Base-by-base conservation (phyloP, 2,888 invertebrate genomes). In the Diaprepes abbreviatus region DNA sequence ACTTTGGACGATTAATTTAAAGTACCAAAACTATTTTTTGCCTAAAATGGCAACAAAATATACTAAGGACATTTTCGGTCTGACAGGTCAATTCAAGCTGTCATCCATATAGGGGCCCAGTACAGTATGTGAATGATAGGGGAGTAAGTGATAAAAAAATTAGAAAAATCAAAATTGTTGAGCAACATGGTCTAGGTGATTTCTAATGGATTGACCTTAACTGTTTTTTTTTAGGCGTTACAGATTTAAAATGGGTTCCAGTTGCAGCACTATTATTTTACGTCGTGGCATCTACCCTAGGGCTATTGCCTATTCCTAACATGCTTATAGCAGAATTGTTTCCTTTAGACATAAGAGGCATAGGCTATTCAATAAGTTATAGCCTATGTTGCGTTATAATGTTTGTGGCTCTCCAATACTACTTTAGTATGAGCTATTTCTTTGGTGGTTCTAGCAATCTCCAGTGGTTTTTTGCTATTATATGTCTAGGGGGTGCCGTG, bases 271-370 rank as follows among this genome's bases (percentile, higher is more conserved):
- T 89, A 2, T 75, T 89, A n/a, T 77, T 88, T 1, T 89, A 88
- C 78, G 89, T 89, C 0, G 85, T 87, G 59, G 85, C 87, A 0
- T 88, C 88, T 7, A 43, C 43, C 85, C 82, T 88, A 35, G 88
- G 89, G 0, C 82, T 89, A 72, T 81, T 89, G 31, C 87, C 87
- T 3, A 87, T 89, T 17, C 89, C 89, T 0, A 89, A 88, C 87
- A 89, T 88, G 55, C 86, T 89, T 86, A 88, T 88, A 0, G 89
- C 89, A 0, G 89, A 89, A 82, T 79, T 89, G 5, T 89, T 88
- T 76, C 89, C 89, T 0, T 83, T 87, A 3, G 88, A 88, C 71
- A 88, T 89, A 40, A 84, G 89, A 35, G 88, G 89, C 2, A 81
- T 88, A 14, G 88, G 88, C 7, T 88, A 89, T 72, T 87, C 88